These are phyloP conservation scores for Arnoldichthys spilopterus DNA, from an alignment of 2,797 vertebrate species.

Conservation along the genomic window DNA sequence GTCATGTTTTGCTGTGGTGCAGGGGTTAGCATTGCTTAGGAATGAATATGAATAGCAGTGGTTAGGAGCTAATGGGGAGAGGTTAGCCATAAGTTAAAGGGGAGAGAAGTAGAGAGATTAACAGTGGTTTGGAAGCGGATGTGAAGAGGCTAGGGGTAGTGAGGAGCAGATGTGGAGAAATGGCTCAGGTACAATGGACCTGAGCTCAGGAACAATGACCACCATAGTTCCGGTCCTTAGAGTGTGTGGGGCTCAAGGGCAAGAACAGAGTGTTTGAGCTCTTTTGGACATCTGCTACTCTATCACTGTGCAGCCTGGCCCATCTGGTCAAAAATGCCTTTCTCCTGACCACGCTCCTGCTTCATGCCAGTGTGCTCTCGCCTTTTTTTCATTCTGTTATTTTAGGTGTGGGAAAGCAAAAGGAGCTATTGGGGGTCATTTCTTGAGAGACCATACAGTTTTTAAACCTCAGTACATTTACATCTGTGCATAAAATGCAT, in stretches of 20 bases:
- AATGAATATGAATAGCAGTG: too few species aligned
- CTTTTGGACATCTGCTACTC: slow-evolving; percentile 75
- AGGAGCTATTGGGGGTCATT: not conserved
- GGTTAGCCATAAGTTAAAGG: not conserved
- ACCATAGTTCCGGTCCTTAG: slow-evolving; percentile 16
- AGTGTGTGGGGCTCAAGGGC: slow-evolving; percentile 33
- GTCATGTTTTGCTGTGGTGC: too few species aligned
- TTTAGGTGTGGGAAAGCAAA: not conserved
- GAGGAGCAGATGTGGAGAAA: slow-evolving; percentile 3
- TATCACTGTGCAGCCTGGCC: slow-evolving; percentile 65
- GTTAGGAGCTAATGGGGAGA: too few species aligned
- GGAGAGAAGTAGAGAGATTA: not conserved
- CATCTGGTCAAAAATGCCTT: slow-evolving; percentile 68
- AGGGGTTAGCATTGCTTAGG: too few species aligned
- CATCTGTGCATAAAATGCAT: not conserved
- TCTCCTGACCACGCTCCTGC: slow-evolving; percentile 10
- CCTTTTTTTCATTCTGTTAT: slow-evolving; percentile 37
- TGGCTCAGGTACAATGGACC: slow-evolving; percentile 32
- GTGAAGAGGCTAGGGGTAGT: not conserved
- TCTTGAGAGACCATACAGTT: not conserved
- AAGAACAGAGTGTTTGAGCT: slow-evolving; percentile 56
- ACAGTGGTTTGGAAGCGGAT: not conserved
- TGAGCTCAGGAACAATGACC: not conserved
- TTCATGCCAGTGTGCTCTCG: slow-evolving; percentile 15
- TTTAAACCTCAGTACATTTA: not conserved